Evolutionary conservation across 2,888 invertebrate species (phyloP), one percentile per base, ranked within the genome.

Genomic region (Drosophila birchii): DNA sequence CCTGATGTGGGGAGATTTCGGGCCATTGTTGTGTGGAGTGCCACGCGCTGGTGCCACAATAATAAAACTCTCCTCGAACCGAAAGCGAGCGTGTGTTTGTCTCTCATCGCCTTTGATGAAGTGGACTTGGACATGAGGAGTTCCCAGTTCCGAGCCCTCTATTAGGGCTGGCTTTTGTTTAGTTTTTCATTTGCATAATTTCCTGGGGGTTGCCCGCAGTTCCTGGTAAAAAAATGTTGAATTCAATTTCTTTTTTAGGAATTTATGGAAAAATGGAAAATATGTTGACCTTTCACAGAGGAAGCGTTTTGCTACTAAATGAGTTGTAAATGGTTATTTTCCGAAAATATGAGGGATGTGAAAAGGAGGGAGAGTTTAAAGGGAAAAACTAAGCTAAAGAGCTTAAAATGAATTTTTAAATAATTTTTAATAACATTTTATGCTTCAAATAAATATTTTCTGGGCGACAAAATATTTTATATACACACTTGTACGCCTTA

Each of bases 81-180:
- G 56, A 78, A 67, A 63, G 26, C 16, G 44, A 16, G 26, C 26
- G 45, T 45, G 45, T 26, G 44, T 44, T 8, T n/a, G 16, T 47
- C 29, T 79, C 76, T 86, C 76, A 81, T 81, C 84, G 82, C 85
- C 87, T 80, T 82, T 87, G 85, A 86, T 85, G 73, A 51, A 86
- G 87, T 80, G 72, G 32, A 53, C 80, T 73, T 79, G 69, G 80
- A 58, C 63, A 68, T 49, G 80, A 82, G 84, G 69, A 69, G 76
- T 78, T 49, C 5, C 38, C 26, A 49, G 43, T 76, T 54, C 7
- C 34, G 26, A 53, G 43, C 59, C 57, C 53, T 59, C 53, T 60
- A 49, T 56, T 51, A 41, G 49, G 34, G 11, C 49, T 51, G 57
- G 57, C 83, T 51, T 74, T 82, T 86, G 76, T 54, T 45, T 66